Evolutionary conservation across 2,113 vertebrate genomes (phyloP), one percentile per base, ranked within the genome.

Genomic region (Xerus inauris): DNA sequence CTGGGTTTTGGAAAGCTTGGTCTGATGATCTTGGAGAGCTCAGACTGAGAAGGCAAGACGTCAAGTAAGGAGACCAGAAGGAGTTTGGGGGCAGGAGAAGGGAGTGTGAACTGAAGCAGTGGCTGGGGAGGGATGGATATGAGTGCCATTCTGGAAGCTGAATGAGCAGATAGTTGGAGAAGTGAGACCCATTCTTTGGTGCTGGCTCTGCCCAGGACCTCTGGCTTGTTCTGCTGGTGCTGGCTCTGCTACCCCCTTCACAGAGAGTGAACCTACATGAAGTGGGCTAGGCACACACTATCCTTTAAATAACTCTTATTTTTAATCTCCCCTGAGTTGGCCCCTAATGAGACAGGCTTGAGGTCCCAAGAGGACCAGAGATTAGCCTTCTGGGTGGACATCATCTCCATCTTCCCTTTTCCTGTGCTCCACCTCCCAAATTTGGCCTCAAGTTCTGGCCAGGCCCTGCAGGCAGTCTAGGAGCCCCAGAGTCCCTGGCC

Each of bases 361-460:
- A 57, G 80, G 26, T n/a, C 80, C 45, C 73, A 24, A 42, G 75
- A 83, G 87, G 51, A 59, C 81, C 28, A 65, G 73, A 80, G 73
- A 93, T 86, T 35, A 91, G 47, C 59, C 42, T 1, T 81, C 86
- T 49, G 24, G 5, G 0, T 11, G 84, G 80, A 51, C 89, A 95
- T 40, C 57, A 51, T 49, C 62, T 91, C 65, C 20, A 62, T 67
- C 91, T 89, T 89, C 72, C 91, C 57, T 81, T 59, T 86, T 83
- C 93, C 73, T 67, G 32, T 54, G 87, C 42, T 83, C 67, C 24
- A 22, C 24, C 59, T 79, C 73, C 62, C 22, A 91, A 80, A 19
- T 85, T 64, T 95, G 91, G 86, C 89, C 96, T 94, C 90, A 45
- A 85, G 57, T 81, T 95, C 89, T 75, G 35, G 57, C 59, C 71